Evolutionary conservation across 1,140 invertebrate genomes (phyloP).

Genomic region (Lordiphosa mommai): DNA sequence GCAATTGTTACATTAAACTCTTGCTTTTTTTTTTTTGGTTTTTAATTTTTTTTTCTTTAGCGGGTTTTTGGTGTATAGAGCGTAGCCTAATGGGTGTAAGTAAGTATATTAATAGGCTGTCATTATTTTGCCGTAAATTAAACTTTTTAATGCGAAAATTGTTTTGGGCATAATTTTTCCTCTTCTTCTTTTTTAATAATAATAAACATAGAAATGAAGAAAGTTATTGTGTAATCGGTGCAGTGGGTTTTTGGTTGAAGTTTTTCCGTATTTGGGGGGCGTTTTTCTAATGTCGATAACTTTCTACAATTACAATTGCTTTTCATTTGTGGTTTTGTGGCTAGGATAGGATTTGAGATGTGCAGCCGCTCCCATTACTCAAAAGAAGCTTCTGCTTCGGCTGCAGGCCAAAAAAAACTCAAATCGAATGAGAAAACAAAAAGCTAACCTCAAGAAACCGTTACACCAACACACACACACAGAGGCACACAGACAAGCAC

Average conservation of each 20-base stretch:
- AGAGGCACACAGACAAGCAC: conserved; percentile 14
- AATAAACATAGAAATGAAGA: conserved; percentile 41
- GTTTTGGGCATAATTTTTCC: conserved; percentile 61
- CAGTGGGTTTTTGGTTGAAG: conserved; percentile 4
- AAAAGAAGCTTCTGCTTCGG: conserved; percentile 40
- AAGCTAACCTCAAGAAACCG: conserved; percentile 55
- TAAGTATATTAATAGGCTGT: conserved; percentile 68
- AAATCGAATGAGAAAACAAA: conserved; percentile 33
- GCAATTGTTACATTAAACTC: conserved; percentile 72
- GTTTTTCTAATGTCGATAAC: conserved; percentile 9
- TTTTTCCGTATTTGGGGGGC: conserved; percentile 66
- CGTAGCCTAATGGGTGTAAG: conserved; percentile 61
- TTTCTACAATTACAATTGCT: conserved; percentile 28
- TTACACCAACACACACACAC: conserved; percentile 45
- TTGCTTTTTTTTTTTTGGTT: conserved; percentile 42
- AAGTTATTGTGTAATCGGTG: conserved; percentile 60
- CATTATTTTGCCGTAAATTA: conserved; percentile 74
- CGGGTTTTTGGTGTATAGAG: conserved; percentile 11
- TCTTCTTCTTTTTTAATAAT: conserved; percentile 1
- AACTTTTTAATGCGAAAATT: conserved; percentile 77
- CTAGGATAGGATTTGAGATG: no score
- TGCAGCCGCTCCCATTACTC: no score
- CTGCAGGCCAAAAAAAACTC: conserved; percentile 11
- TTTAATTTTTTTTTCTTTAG: conserved; percentile 20
- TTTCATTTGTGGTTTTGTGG: no score